Evolutionary conservation across 1,140 invertebrate species (phyloP).

Genomic region (Alviniconcha marisindica): DNA sequence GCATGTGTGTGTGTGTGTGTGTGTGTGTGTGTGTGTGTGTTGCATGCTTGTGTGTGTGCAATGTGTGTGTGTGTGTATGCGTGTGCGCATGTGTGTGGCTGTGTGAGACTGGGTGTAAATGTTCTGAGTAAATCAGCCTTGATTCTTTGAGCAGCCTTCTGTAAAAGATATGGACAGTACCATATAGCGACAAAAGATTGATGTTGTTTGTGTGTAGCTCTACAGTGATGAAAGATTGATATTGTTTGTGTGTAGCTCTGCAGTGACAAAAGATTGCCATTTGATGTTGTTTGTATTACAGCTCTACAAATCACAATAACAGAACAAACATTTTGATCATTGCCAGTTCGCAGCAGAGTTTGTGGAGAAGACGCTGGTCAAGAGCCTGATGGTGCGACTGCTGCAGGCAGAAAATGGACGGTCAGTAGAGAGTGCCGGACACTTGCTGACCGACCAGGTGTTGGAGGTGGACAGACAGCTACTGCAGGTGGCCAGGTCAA

Average conservation of each 20-base stretch:
- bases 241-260: too few relatives aligned
- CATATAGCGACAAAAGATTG: too few relatives aligned
- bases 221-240: too few relatives aligned
- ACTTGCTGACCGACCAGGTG: constrained; percentile 90
- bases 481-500: constrained; percentile 39
- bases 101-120: background rate
- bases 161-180: too few relatives aligned
- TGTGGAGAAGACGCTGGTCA: constrained; percentile 79
- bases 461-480: constrained; percentile 87
- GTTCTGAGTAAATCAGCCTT: too few relatives aligned
- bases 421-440: constrained; percentile 84
- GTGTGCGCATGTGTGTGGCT: background rate
- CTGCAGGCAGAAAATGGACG: constrained; percentile 79
- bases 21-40: background rate
- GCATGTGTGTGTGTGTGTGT: background rate
- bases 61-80: background rate
- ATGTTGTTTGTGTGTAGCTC: too few relatives aligned
- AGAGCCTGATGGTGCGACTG: constrained; percentile 76
- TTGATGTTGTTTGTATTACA: constrained; percentile 44
- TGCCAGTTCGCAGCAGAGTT: constrained; percentile 94
- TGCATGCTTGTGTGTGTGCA: too few relatives aligned
- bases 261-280: constrained; percentile 23
- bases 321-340: too few relatives aligned
- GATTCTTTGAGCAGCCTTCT: too few relatives aligned
- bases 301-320: too few relatives aligned